phyloP scores from a whole-genome alignment of 1,140 invertebrate species.

The Papilio dardanus region DNA sequence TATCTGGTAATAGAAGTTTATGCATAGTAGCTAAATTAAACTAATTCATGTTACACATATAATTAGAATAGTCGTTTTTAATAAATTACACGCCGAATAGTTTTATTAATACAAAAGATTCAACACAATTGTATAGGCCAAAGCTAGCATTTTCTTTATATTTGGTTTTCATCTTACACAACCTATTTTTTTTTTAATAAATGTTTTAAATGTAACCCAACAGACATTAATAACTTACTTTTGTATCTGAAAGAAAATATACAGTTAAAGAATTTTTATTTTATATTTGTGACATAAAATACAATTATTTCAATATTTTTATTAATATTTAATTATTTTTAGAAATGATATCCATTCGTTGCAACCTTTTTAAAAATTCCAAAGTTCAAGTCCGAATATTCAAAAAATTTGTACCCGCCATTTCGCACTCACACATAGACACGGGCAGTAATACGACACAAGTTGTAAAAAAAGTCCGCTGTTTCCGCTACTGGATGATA shows the following conservation, averaged over 20 bases:
- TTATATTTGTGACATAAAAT: neutral
- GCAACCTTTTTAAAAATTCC: slow-evolving; percentile 39
- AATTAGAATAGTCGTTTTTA: no score
- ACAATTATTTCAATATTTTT: neutral
- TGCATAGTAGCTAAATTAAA: no score
- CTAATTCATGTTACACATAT: no score
- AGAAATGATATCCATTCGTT: slow-evolving; percentile 38
- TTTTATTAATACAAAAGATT: no score
- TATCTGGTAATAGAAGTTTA: no score
- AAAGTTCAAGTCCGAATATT: slow-evolving; percentile 42
- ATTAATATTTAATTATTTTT: slow-evolving; percentile 18
- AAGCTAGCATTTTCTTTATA: no score
- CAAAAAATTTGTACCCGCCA: slow-evolving; percentile 67
- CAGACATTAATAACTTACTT: no score
- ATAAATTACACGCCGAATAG: no score
- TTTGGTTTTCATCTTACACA: neutral
- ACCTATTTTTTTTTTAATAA: neutral
- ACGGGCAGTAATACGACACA: slow-evolving; percentile 37
- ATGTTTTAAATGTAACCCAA: neutral
- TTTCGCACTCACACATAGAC: slow-evolving; percentile 60
- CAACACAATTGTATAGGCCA: no score
- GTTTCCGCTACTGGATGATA: slow-evolving; percentile 57
- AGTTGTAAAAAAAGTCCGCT: slow-evolving; percentile 63
- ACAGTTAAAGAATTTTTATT: slow-evolving; percentile 29
- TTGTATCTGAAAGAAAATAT: neutral